phyloP scores from a whole-genome alignment of 2,888 invertebrate genomes.

The Fissipunctia ypsillon region DNA sequence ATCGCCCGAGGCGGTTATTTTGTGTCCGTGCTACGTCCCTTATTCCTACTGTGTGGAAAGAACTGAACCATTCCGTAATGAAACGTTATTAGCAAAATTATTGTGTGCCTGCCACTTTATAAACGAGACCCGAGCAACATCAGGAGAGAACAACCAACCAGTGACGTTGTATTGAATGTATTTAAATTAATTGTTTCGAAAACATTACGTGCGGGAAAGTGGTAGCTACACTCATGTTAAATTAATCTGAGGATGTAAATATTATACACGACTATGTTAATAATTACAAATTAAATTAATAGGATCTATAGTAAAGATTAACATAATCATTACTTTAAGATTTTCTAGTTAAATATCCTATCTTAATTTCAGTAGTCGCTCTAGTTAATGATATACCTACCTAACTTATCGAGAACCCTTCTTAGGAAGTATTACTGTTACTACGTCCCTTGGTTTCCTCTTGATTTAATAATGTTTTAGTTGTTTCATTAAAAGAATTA shows the following conservation, averaged over 20 bases:
- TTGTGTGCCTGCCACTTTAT: constrained; percentile 84
- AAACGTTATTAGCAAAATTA: constrained; percentile 82
- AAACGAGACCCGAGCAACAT: constrained; percentile 33
- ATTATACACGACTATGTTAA: constrained; percentile 87
- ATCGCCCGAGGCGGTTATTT: constrained; percentile 70
- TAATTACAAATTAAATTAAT: constrained; percentile 88
- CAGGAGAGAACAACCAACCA: constrained; percentile 18
- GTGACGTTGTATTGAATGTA: constrained; percentile 37
- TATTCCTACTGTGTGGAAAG: constrained; percentile 85
- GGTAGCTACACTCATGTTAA: constrained; percentile 84
- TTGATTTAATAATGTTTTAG: constrained; percentile 75
- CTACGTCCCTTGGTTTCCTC: constrained; percentile 76
- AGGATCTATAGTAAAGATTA: constrained; percentile 88
- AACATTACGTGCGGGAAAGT: constrained; percentile 65
- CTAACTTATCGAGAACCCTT: constrained; percentile 75
- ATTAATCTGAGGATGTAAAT: constrained; percentile 86
- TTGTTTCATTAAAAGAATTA: constrained; percentile 81
- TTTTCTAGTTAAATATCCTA: constrained; percentile 86
- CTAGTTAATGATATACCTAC: constrained; percentile 81
- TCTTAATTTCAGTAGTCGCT: constrained; percentile 87
- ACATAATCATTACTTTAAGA: constrained; percentile 89
- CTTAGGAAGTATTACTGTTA: constrained; percentile 77
- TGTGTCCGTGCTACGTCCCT: constrained; percentile 87
- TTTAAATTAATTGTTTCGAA: constrained; percentile 38
- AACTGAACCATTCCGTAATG: constrained; percentile 86